These are phyloP conservation scores for Adoxophyes honmai DNA, from an alignment of 1,140 invertebrate species.

Conservation along the genomic window DNA sequence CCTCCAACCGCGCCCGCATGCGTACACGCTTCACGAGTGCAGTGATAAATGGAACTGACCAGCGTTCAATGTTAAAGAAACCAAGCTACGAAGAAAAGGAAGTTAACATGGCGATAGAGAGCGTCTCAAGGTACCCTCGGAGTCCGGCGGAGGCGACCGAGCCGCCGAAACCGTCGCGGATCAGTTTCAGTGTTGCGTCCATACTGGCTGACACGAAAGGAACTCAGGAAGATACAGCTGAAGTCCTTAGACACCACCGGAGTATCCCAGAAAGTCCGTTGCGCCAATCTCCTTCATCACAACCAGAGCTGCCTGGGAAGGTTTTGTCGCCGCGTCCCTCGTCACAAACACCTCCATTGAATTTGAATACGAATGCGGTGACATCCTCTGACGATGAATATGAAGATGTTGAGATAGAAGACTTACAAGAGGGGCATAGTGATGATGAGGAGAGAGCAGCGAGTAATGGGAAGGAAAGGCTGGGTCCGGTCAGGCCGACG, in stretches of 20 bases:
- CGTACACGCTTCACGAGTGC: slow-evolving; percentile 66
- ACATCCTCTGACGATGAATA: slow-evolving; percentile 81
- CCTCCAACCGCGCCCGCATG: slow-evolving; percentile 69
- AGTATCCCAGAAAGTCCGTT: slow-evolving; percentile 69
- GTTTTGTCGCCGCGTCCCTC: slow-evolving; percentile 49
- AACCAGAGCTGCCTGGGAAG: slow-evolving; percentile 66
- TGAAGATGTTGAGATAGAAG: slow-evolving; percentile 82
- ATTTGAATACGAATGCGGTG: slow-evolving; percentile 56
- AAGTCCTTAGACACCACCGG: slow-evolving; percentile 69
- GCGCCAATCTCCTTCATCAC: slow-evolving; percentile 62
- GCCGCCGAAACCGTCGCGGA: slow-evolving; percentile 76
- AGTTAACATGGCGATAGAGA: slow-evolving; percentile 77
- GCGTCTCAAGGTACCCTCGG: slow-evolving; percentile 70
- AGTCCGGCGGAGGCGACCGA: slow-evolving; percentile 77
- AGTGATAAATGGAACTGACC: slow-evolving; percentile 72
- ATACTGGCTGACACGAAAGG: slow-evolving; percentile 81
- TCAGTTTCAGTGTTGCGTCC: slow-evolving; percentile 84
- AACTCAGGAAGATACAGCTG: slow-evolving; percentile 59
- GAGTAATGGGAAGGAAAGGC: slow-evolving; percentile 58
- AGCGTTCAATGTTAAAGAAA: slow-evolving; percentile 75
- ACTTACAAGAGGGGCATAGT: slow-evolving; percentile 77
- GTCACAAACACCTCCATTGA: slow-evolving; percentile 58
- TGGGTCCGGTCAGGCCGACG: slow-evolving; percentile 81
- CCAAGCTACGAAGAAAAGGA: slow-evolving; percentile 69
- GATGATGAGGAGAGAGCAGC: slow-evolving; percentile 68